phyloP scores from a whole-genome alignment of 2,888 invertebrate genomes.

The Apamea anceps region DNA sequence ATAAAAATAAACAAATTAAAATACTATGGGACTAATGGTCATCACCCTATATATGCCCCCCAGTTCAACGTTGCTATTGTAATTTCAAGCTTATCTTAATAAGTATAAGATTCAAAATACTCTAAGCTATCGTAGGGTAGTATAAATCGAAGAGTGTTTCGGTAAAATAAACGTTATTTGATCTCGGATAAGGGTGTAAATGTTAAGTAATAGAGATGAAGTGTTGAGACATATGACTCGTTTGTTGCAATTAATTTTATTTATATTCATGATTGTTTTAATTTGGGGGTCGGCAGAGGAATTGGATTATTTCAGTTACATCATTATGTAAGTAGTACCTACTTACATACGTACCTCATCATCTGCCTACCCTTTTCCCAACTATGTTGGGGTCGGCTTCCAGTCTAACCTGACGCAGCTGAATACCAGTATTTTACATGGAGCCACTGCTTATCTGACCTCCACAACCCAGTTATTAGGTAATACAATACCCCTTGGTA shows the following conservation, averaged over 20 bases:
- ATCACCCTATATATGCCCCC: constrained; percentile 32
- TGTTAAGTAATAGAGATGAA: background rate
- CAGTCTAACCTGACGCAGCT: too few relatives aligned
- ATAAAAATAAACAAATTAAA: constrained; percentile 75
- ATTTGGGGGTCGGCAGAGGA: constrained; percentile 34
- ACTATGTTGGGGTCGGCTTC: too few relatives aligned
- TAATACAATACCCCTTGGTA: too few relatives aligned
- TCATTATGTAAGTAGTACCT: background rate
- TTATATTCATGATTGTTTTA: constrained; percentile 47
- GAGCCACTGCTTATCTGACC: too few relatives aligned
- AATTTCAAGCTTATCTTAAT: background rate
- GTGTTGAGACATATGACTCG: constrained; percentile 41
- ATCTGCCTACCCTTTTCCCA: too few relatives aligned
- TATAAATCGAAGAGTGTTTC: background rate
- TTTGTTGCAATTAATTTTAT: constrained; percentile 45
- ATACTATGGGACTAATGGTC: constrained; percentile 60
- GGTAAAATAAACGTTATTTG: constrained; percentile 11
- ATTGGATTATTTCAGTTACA: constrained; percentile 8
- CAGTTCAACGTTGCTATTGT: background rate
- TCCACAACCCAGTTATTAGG: too few relatives aligned
- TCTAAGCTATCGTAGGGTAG: background rate
- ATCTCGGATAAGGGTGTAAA: rapidly evolving
- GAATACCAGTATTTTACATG: too few relatives aligned
- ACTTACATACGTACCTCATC: too few relatives aligned
- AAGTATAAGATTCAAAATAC: background rate